Base-by-base conservation (phyloP, 2,888 invertebrate species). In the Ectemnius lituratus region DNA sequence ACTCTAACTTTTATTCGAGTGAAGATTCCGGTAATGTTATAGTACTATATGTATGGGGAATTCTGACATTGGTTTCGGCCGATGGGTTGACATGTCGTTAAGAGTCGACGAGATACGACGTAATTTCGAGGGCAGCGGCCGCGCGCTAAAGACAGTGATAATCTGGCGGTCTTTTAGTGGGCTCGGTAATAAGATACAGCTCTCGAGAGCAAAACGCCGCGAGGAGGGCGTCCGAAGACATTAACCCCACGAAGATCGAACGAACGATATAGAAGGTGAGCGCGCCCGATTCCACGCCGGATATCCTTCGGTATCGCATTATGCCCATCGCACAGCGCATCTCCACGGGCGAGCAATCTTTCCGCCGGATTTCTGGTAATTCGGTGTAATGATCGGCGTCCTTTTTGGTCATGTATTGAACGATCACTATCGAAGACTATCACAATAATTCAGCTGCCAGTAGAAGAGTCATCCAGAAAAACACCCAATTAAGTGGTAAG, bases 131-230 rank as follows among this genome's bases (percentile, higher is more conserved):
- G 57, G 8, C 52, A 6, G 60, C 20, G 45, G 58, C 5, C 49
- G 11, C 18, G 62, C 14, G 77, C 74, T 82, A 78, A 82, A 79
- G 69, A 79, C 72, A 73, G 77, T 79, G 75, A 77, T 81, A 79
- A 82, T 79, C 77, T 67, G 52, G 23, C 47, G 56, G 49, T 37
- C 46, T 75, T 75, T 73, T 65, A 72, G 70, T 72, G 66, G 62
- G 63, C 45, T 65, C n/a, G 69, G 67, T 79, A 81, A 82, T 79
- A 75, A 82, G 71, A 61, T 68, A 65, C 62, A 75, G 60, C 73
- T 73, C 76, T 76, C 62, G 70, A 27, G 68, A 62, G 46, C 28
- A 73, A 62, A 72, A 70, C 47, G 74, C 76, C 82, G 56, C 57
- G 79, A 71, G 73, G 68, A 81, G 81, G 75, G 60, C 60, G 49